Evolutionary conservation across 2,113 vertebrate species (phyloP), one percentile per base, ranked within the genome.

Genomic region (Noctilio leporinus): DNA sequence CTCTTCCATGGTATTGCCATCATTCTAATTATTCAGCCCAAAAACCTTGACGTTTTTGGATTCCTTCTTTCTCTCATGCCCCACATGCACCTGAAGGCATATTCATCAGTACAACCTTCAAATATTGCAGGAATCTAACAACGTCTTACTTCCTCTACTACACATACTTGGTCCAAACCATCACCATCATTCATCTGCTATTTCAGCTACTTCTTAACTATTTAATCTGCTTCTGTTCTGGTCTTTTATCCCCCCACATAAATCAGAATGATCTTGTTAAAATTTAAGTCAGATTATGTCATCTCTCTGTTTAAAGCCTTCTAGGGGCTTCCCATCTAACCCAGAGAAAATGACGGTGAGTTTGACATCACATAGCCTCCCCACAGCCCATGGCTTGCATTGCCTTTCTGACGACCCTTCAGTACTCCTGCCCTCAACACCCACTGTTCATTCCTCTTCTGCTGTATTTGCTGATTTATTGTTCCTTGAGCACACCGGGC

Each of bases 381-480:
- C 4, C 33, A 14, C 0, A 1, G 8, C 11, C 10, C 16, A 30
- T 45, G 53, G 7, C 14, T 16, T 28, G 1, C 4, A 4, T 28
- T 24, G 24, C 24, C 40, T 72, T 51, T 89, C 69, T 59, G n/a
- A 47, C 4, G 1, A 86, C 35, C 59, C 15, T 75, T 47, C 22
- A 35, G 11, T 15, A 20, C 10, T 4, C 47, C 17, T 30, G 2
- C 3, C 47, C 65, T 17, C 12, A 65, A 40, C 12, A 89, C 33
- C 85, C 49, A 30, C 3, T 10, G 7, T 24, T 75, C 16, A 35
- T 64, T 81, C 75, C 22, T 2, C 26, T 77, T 40, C 35, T 53
- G 16, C 12, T 22, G 40, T 24, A 40, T 70, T 70, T 51, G 28
- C 33, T 55, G 10, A 45, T 35, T 81, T 40, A 33, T 35, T 78